phyloP scores from a whole-genome alignment of 2,888 invertebrate species.

The Hemaris fuciformis region DNA sequence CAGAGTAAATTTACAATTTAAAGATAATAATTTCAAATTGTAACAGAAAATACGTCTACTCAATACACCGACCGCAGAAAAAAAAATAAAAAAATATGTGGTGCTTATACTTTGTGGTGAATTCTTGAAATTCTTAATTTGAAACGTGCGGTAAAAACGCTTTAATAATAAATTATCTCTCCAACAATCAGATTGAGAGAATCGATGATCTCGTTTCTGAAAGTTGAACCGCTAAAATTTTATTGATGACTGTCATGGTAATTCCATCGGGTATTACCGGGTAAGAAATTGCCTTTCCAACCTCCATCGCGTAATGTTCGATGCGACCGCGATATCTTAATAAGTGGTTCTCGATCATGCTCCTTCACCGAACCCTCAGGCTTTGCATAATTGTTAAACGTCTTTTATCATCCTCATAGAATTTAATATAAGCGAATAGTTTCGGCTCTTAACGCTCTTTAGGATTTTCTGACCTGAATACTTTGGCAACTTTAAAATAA shows the following conservation, averaged over 20 bases:
- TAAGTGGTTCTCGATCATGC: constrained; percentile 75
- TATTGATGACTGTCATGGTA: constrained; percentile 70
- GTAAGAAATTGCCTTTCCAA: constrained; percentile 52
- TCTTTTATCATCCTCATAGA: constrained; percentile 2
- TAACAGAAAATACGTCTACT: too few species aligned
- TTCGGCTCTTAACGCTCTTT: background rate
- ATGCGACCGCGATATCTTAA: constrained; percentile 77
- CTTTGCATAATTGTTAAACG: constrained; percentile 73
- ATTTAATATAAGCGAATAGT: background rate
- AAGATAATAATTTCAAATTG: too few species aligned
- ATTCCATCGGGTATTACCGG: constrained; percentile 52
- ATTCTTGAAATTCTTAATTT: constrained; percentile 13
- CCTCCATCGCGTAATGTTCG: constrained; percentile 62
- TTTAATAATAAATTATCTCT: constrained; percentile 33
- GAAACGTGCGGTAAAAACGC: constrained; percentile 21
- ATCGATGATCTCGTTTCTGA: constrained; percentile 58
- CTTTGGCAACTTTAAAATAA: background rate
- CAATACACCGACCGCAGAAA: too few species aligned
- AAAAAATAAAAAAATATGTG: too few species aligned
- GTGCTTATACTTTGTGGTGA: too few species aligned
- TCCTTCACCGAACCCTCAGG: constrained; percentile 51
- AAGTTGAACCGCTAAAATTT: constrained; percentile 63
- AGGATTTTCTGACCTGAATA: background rate
- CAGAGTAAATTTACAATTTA: too few species aligned
- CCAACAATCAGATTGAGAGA: constrained; percentile 47